Conservation (phyloP, 2,888 invertebrate species). For the Zygogramma bicolorata region DNA sequence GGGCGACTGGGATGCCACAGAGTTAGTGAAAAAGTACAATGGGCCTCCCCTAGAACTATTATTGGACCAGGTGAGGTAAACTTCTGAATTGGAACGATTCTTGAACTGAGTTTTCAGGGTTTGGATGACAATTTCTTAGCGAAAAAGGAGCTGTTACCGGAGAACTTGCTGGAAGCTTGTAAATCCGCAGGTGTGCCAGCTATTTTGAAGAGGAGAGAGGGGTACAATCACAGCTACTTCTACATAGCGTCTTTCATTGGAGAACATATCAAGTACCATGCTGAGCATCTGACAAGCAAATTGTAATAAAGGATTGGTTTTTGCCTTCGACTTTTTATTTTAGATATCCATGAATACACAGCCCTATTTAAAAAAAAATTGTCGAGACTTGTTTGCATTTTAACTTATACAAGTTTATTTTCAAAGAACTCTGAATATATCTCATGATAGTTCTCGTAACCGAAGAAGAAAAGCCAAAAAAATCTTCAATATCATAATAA, state of each 20-base stretch:
- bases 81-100: neutral
- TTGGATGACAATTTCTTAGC: slow-evolving; percentile 83
- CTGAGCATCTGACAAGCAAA: slow-evolving; percentile 72
- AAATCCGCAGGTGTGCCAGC: slow-evolving; percentile 77
- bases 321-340: neutral
- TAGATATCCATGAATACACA: too few relatives aligned
- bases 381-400: too few relatives aligned
- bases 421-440: too few relatives aligned
- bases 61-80: slow-evolving; percentile 83
- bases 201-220: slow-evolving; percentile 79
- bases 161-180: slow-evolving; percentile 83
- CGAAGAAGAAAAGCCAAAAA: too few relatives aligned
- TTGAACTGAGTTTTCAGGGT: slow-evolving; percentile 72
- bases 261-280: slow-evolving; percentile 93
- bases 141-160: slow-evolving; percentile 83
- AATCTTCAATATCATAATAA: too few relatives aligned
- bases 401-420: too few relatives aligned
- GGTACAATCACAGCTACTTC: slow-evolving; percentile 96
- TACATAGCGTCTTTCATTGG: slow-evolving; percentile 92
- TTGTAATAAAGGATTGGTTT: slow-evolving; percentile 1
- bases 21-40: slow-evolving; percentile 82
- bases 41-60: slow-evolving; percentile 87
- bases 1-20: slow-evolving; percentile 91
- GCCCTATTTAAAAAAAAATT: too few relatives aligned
- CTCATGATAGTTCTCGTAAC: too few relatives aligned